Conservation (phyloP, 2,113 vertebrate genomes). For the Platysteira castanea region DNA sequence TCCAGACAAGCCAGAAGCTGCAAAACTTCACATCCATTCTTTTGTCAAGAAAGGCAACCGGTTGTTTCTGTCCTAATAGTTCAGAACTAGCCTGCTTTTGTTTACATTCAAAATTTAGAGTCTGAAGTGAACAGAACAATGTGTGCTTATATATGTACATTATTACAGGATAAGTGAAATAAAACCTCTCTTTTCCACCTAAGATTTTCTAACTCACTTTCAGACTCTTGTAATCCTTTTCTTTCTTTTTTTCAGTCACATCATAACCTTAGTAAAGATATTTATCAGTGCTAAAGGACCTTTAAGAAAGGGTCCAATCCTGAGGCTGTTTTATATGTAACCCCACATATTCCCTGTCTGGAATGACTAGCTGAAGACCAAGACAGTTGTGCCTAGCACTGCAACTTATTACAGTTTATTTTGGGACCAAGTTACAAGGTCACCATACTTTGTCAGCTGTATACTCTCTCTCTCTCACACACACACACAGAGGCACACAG, state of each 20-base stretch:
- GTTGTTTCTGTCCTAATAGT: background rate
- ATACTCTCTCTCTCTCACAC: background rate
- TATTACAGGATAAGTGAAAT: background rate
- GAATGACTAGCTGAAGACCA: background rate
- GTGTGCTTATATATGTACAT: background rate
- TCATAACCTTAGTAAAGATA: background rate
- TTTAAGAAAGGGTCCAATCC: background rate
- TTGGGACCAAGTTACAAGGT: background rate
- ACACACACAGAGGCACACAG: fast-evolving
- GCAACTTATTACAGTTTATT: background rate
- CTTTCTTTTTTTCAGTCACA: background rate
- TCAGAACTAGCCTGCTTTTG: background rate
- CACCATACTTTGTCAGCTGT: background rate
- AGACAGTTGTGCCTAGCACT: background rate
- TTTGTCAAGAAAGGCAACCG: background rate
- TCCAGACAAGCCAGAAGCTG: background rate
- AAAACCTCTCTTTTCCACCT: background rate
- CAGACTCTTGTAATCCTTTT: background rate
- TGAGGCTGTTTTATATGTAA: background rate
- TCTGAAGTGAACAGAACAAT: background rate
- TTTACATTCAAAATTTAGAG: background rate
- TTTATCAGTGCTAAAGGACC: background rate
- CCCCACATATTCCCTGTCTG: background rate
- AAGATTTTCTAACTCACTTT: background rate
- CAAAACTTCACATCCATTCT: background rate